A percentile compares a stretch with the other conserved stretches of the same genome.
Conservation (phyloP, 2,113 vertebrate genomes). For the Leptobrachium leishanense region DNA sequence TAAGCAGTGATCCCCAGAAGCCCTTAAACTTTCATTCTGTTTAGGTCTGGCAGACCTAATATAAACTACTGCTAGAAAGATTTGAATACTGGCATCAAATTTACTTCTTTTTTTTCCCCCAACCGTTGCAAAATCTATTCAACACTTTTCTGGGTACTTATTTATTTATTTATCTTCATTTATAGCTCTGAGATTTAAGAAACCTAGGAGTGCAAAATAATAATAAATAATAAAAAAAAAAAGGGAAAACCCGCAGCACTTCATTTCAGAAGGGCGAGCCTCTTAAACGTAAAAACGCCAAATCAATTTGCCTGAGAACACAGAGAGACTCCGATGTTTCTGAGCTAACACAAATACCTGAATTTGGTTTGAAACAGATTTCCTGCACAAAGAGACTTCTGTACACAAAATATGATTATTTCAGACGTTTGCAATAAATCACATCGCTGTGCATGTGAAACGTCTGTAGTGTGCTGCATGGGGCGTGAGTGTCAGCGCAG, state of each 20-base stretch:
- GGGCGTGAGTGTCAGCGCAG: slow-evolving; percentile 49
- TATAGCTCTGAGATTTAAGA: slow-evolving; percentile 27
- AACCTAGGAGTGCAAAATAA: slow-evolving; percentile 40
- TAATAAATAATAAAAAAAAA: slow-evolving; percentile 1
- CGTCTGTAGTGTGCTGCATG: slow-evolving; percentile 46
- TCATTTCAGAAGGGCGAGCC: slow-evolving; percentile 40
- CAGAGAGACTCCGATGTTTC: slow-evolving; percentile 20
- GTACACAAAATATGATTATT: slow-evolving; percentile 62
- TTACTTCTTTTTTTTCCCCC: slow-evolving; percentile 48
- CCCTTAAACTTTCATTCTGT: slow-evolving; percentile 50
- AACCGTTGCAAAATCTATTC: slow-evolving; percentile 52
- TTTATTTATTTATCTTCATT: slow-evolving; percentile 19
- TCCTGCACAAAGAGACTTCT: slow-evolving; percentile 54
- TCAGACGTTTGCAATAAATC: slow-evolving; percentile 62
- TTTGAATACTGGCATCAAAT: slow-evolving; percentile 43
- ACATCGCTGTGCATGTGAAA: slow-evolving; percentile 55
- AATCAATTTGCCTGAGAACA: slow-evolving; percentile 30
- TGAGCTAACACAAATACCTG: slow-evolving; percentile 8
- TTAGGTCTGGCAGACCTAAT: slow-evolving; percentile 48
- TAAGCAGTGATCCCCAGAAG: slow-evolving; percentile 22
- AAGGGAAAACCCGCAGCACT: slow-evolving; percentile 31
- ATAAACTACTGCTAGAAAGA: slow-evolving; percentile 49
- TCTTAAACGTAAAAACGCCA: slow-evolving; percentile 49
- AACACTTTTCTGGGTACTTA: slow-evolving; percentile 22
- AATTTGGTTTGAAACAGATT: slow-evolving; percentile 38